Evolutionary conservation across 2,113 vertebrate genomes (phyloP).

Genomic region (Phrynocephalus versicolor): DNA sequence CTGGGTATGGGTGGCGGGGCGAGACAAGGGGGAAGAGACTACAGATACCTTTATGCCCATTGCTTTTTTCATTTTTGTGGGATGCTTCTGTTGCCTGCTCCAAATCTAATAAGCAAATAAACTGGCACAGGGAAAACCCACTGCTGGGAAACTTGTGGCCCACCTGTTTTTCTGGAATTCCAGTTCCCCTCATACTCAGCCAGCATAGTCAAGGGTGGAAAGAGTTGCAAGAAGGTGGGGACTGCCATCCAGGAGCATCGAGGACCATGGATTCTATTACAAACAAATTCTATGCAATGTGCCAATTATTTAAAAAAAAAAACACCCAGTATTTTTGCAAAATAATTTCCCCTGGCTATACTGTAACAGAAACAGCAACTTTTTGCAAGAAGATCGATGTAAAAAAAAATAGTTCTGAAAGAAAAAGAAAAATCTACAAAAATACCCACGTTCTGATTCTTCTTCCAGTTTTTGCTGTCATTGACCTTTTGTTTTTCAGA

Average conservation of each 20-base stretch:
- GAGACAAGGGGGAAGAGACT: neutral
- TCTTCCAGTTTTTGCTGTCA: slow-evolving; percentile 34
- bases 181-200: neutral
- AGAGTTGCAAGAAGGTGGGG: neutral
- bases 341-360: neutral
- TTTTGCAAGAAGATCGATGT: neutral
- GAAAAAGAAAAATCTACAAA: slow-evolving; percentile 1
- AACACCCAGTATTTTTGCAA: slow-evolving; percentile 6
- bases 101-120: neutral
- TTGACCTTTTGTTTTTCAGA: slow-evolving; percentile 17
- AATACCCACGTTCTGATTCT: slow-evolving; percentile 20
- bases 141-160: neutral
- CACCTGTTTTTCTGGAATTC: neutral
- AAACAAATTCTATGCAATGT: slow-evolving; percentile 47
- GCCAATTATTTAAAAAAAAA: slow-evolving; percentile 24
- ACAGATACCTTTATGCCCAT: neutral
- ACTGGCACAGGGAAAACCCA: neutral
- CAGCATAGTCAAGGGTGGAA: neutral
- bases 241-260: neutral
- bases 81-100: neutral
- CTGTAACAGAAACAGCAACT: neutral
- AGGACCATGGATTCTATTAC: slow-evolving; percentile 10
- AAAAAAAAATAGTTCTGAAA: slow-evolving; percentile 28
- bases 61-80: neutral
- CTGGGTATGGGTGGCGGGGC: neutral